phyloP scores from a whole-genome alignment of 2,888 invertebrate genomes.

The Holacanthella duospinosa region DNA sequence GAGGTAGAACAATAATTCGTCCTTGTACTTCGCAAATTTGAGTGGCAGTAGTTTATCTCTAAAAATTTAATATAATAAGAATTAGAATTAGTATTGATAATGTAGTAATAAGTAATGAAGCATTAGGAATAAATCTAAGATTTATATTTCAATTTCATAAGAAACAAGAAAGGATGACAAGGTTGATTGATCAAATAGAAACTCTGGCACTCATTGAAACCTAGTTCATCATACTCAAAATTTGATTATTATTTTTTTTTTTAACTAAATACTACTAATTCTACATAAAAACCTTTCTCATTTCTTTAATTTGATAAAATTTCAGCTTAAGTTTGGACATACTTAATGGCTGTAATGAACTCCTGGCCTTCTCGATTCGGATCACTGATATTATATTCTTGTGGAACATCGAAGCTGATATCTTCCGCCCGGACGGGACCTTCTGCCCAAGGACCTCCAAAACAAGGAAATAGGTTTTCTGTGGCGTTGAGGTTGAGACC shows the following conservation, averaged over 20 bases:
- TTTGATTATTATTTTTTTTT: no score
- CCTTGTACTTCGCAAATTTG: slow-evolving; percentile 92
- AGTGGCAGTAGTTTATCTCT: slow-evolving; percentile 90
- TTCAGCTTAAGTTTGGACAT: slow-evolving; percentile 20
- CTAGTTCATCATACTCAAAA: no score
- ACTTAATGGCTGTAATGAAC: slow-evolving; percentile 63
- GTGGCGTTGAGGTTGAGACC: slow-evolving; percentile 97
- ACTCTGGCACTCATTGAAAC: no score
- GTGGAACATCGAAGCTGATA: slow-evolving; percentile 95
- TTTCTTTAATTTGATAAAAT: no score
- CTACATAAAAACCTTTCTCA: no score
- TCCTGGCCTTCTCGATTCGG: slow-evolving; percentile 35
- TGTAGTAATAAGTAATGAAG: no score
- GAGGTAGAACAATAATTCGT: slow-evolving; percentile 96
- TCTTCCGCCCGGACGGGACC: slow-evolving; percentile 96
- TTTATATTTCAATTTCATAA: no score
- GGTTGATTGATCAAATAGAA: no score
- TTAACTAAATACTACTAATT: no score
- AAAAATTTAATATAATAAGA: slow-evolving; percentile 37
- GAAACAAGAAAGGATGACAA: no score
- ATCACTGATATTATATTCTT: slow-evolving; percentile 90
- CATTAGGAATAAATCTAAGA: no score
- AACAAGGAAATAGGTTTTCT: slow-evolving; percentile 94
- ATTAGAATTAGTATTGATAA: slow-evolving; percentile 7
- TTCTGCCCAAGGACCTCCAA: slow-evolving; percentile 98